Conservation (phyloP, 2,113 vertebrate genomes). For the Brachypteracias leptosomus region DNA sequence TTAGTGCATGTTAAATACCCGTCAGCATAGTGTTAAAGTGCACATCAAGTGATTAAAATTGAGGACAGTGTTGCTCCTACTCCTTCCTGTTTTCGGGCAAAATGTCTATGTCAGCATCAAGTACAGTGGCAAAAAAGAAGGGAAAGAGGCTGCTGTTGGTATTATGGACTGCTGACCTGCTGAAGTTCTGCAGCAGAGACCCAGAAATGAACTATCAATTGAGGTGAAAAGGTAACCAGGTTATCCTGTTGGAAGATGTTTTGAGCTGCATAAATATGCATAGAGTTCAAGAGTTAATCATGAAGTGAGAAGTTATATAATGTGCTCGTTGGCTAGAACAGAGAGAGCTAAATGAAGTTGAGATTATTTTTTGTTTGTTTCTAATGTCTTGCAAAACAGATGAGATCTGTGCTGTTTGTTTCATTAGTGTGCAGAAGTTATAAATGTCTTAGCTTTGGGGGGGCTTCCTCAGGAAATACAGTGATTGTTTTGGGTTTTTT, state of each 20-base stretch:
- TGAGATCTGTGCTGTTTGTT: not conserved
- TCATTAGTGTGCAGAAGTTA: not conserved
- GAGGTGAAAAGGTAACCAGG: not conserved
- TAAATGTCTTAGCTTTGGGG: not conserved
- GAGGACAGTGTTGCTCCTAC: not conserved
- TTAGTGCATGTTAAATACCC: not conserved
- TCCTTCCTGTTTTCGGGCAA: not conserved
- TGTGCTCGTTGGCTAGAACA: not conserved
- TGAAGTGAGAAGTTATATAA: not conserved
- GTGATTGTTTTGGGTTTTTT: not conserved
- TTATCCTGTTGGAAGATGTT: not conserved
- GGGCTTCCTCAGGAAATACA: not conserved
- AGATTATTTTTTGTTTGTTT: not conserved
- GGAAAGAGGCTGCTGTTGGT: not conserved
- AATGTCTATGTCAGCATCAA: not conserved
- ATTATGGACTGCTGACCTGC: not conserved
- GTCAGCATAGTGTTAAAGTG: not conserved
- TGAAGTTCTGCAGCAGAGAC: not conserved
- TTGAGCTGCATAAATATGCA: not conserved
- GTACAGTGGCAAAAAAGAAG: not conserved
- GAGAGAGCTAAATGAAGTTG: not conserved
- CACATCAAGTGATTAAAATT: not conserved
- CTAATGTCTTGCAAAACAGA: not conserved
- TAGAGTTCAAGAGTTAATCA: not conserved
- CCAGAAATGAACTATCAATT: not conserved